Evolutionary conservation across 1,140 invertebrate genomes (phyloP).

Genomic region (Zaprionus vittiger): DNA sequence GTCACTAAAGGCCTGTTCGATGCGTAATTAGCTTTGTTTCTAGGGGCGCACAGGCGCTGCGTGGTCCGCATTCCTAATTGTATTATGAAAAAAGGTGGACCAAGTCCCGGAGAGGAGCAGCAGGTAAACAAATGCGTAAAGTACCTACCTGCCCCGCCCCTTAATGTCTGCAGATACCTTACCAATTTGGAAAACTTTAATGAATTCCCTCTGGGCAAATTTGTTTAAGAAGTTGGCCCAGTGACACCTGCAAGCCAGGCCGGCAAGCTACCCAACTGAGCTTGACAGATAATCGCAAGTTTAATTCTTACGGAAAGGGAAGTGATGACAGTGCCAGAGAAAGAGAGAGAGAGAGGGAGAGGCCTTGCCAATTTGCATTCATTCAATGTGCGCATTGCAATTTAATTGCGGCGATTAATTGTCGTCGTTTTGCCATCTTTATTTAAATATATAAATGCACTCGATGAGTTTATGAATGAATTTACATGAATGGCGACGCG

Average conservation of each 20-base stretch:
- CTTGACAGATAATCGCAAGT: constrained; percentile 47
- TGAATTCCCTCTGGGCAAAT: constrained; percentile 27
- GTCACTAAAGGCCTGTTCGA: constrained; percentile 2
- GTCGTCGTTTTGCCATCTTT: constrained; percentile 39
- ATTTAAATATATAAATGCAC: constrained; percentile 10
- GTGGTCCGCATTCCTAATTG: constrained; percentile 61
- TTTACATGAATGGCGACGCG: constrained; percentile 21
- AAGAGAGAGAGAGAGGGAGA: neutral
- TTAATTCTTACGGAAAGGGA: constrained; percentile 47
- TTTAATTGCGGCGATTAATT: constrained; percentile 71
- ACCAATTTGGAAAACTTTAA: constrained; percentile 28
- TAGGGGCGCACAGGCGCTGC: constrained; percentile 12
- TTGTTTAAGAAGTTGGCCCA: constrained; percentile 43
- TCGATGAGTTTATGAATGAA: constrained; percentile 56
- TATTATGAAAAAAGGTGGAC: constrained; percentile 56
- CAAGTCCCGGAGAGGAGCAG: neutral
- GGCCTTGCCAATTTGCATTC: constrained; percentile 46
- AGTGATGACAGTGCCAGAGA: constrained; percentile 18
- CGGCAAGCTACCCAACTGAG: constrained; percentile 27
- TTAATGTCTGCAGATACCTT: neutral
- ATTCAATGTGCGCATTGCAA: constrained; percentile 52
- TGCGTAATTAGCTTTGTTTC: constrained; percentile 31
- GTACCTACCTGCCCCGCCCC: neutral
- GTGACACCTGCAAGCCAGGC: constrained; percentile 24
- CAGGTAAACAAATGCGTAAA: constrained; percentile 2